These are phyloP conservation scores for Micromesistius poutassou DNA, from an alignment of 2,797 vertebrate species.

Conservation along the genomic window DNA sequence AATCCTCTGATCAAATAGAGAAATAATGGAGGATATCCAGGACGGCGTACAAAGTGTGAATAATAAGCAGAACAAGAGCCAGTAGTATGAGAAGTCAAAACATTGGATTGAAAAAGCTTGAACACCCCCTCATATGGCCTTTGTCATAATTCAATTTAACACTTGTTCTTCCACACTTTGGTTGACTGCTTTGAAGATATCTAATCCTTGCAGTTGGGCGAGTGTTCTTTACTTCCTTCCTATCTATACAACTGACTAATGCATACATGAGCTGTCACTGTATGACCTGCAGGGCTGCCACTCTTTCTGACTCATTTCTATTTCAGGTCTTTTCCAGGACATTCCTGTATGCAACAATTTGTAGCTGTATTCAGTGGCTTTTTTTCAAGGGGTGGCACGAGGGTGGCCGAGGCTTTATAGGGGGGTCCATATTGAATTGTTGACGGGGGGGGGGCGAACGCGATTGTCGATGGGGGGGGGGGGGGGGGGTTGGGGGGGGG, in stretches of 20 bases:
- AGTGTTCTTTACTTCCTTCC: not conserved
- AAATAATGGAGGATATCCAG: not conserved
- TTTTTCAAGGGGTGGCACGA: too few relatives aligned
- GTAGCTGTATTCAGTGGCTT: too few relatives aligned
- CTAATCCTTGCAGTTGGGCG: not conserved
- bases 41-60: not conserved
- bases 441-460: too few relatives aligned
- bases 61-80: not conserved
- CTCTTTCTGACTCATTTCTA: not conserved
- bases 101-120: not conserved
- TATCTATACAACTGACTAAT: not conserved
- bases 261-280: not conserved
- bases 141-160: not conserved
- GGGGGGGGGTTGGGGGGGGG: too few relatives aligned
- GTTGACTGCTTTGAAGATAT: not conserved
- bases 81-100: not conserved
- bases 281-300: not conserved
- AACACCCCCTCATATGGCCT: not conserved
- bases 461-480: too few relatives aligned
- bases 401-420: too few relatives aligned
- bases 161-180: conserved; percentile 1
- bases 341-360: not conserved
- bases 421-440: too few relatives aligned
- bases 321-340: not conserved
- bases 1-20: not conserved